A percentile compares a stretch with the other conserved stretches of the same genome.
Evolutionary conservation across 1,140 invertebrate genomes (phyloP).

Genomic region (Dendrolimus kikuchii): DNA sequence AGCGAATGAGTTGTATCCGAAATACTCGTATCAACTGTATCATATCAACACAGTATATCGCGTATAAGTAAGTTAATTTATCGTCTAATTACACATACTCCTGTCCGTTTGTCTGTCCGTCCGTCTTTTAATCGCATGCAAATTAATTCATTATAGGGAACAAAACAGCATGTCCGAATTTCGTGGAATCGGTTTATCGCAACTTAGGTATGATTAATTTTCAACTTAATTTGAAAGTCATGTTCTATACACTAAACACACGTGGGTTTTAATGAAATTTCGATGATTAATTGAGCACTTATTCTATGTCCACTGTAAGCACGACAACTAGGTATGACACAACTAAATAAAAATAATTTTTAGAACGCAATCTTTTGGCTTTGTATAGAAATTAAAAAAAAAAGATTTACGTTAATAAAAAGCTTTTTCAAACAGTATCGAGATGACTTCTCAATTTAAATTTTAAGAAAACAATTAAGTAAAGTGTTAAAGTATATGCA

Average conservation of each 20-base stretch:
- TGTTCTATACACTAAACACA: too few relatives aligned
- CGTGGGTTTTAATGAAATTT: too few relatives aligned
- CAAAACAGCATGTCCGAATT: too few relatives aligned
- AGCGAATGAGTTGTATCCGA: too few relatives aligned
- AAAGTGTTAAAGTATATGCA: background rate
- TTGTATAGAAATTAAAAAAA: too few relatives aligned
- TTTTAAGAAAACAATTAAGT: background rate
- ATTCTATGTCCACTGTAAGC: too few relatives aligned
- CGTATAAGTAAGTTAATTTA: slow-evolving; percentile 2
- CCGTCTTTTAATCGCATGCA: background rate
- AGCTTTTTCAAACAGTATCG: background rate
- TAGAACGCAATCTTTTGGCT: too few relatives aligned
- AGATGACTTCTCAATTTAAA: background rate
- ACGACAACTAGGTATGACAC: too few relatives aligned
- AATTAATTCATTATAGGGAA: background rate
- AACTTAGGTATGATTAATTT: background rate
- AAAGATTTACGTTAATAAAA: background rate
- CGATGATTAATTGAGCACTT: too few relatives aligned
- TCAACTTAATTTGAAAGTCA: background rate
- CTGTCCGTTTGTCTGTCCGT: slow-evolving; percentile 2
- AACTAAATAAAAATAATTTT: too few relatives aligned
- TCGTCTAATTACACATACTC: slow-evolving; percentile 1
- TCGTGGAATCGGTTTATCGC: too few relatives aligned
- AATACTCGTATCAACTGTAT: too few relatives aligned
- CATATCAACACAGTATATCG: background rate